Percentiles rank a stretch among this genome's conserved stretches.
phyloP scores from a whole-genome alignment of 2,797 vertebrate genomes.

The Notamacropus eugenii region DNA sequence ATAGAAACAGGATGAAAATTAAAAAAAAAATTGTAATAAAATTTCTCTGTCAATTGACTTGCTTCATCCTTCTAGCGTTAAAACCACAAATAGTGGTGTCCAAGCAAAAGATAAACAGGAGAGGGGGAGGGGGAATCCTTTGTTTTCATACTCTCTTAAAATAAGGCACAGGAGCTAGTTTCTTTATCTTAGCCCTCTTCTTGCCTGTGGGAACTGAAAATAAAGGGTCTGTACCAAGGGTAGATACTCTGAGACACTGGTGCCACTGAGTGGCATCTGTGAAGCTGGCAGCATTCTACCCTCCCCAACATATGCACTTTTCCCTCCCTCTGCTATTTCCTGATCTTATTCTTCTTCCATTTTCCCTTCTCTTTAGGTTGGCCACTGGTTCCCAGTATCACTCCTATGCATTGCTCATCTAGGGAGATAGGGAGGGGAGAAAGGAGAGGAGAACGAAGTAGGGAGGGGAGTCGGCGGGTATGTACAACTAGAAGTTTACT shows the following conservation, averaged over 20 bases:
- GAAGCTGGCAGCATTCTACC: neutral
- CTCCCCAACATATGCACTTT: neutral
- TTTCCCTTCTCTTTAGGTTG: neutral
- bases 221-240: neutral
- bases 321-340: neutral
- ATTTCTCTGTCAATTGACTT: neutral
- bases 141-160: neutral
- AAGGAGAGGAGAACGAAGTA: neutral
- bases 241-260: neutral
- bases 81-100: neutral
- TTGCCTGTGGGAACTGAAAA: neutral
- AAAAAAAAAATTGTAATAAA: neutral
- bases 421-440: neutral
- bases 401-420: neutral
- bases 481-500: neutral
- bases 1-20: neutral
- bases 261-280: neutral
- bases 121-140: neutral
- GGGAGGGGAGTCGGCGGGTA: neutral
- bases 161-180: neutral
- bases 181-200: neutral
- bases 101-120: neutral
- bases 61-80: neutral
- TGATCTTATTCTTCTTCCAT: neutral
- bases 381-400: neutral